Evolutionary conservation across 1,140 invertebrate genomes (phyloP).

Genomic region (Drosophila melanica): DNA sequence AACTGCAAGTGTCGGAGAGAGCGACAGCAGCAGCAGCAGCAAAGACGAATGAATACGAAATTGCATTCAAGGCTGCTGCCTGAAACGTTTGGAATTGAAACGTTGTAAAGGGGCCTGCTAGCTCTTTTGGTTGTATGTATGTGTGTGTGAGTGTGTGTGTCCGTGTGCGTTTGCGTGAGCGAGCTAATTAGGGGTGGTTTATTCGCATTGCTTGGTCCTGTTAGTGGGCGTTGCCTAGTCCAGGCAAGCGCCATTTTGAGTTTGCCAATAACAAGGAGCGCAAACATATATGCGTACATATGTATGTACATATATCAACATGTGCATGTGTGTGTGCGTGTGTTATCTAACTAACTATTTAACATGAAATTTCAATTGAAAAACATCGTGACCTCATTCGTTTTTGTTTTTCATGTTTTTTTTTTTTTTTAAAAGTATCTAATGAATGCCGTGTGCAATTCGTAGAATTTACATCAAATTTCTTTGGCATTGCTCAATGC

Average conservation of each 20-base stretch:
- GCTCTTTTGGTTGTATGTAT: not conserved
- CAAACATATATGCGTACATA: slow-evolving; percentile 4
- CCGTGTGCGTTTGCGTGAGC: slow-evolving; percentile 22
- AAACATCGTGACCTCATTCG: slow-evolving; percentile 65
- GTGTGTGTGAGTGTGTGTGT: slow-evolving; percentile 2
- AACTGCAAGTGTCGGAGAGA: slow-evolving; percentile 64
- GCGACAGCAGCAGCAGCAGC: slow-evolving; percentile 28
- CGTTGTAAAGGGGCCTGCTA: slow-evolving; percentile 8
- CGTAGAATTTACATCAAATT: slow-evolving; percentile 76
- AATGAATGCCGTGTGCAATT: slow-evolving; percentile 68
- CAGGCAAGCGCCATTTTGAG: slow-evolving; percentile 42
- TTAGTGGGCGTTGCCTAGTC: slow-evolving; percentile 36
- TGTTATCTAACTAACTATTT: slow-evolving; percentile 38
- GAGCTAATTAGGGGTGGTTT: slow-evolving; percentile 41
- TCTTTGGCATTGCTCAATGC: slow-evolving; percentile 69
- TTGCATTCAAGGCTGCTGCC: slow-evolving; percentile 60
- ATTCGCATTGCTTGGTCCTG: slow-evolving; percentile 39
- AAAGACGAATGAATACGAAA: slow-evolving; percentile 39
- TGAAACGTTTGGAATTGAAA: slow-evolving; percentile 49
- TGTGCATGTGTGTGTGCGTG: slow-evolving; percentile 4
- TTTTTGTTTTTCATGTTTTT: not conserved
- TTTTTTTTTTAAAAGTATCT: slow-evolving; percentile 47
- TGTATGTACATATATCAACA: not conserved
- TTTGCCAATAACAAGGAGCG: slow-evolving; percentile 26
- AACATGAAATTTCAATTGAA: slow-evolving; percentile 48